phyloP scores from a whole-genome alignment of 2,888 invertebrate species.

The Cybosia mesomella region DNA sequence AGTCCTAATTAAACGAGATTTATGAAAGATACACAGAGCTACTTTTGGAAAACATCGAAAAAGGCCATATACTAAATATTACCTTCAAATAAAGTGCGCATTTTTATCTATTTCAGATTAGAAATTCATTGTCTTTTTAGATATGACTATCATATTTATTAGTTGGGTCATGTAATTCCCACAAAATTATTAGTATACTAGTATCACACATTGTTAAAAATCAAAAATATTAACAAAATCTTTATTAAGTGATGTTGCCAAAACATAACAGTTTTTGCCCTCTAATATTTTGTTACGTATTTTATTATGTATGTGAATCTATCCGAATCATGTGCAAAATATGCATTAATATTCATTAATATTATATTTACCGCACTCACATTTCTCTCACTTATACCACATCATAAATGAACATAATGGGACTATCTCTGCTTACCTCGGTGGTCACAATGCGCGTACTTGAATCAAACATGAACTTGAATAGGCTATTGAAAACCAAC shows the following conservation, averaged over 20 bases:
- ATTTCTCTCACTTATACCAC: conserved; percentile 28
- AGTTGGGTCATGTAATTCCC: background rate
- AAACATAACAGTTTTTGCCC: no score
- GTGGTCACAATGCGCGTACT: conserved; percentile 60
- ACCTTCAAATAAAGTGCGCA: background rate
- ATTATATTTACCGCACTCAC: background rate
- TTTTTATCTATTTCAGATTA: background rate
- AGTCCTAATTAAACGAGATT: background rate
- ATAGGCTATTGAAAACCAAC: conserved; percentile 71
- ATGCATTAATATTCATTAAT: background rate
- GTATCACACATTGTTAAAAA: no score
- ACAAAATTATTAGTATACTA: background rate
- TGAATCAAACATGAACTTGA: conserved; percentile 68
- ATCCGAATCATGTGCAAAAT: no score
- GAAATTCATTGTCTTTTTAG: background rate
- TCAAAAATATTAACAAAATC: background rate
- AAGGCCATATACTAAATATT: background rate
- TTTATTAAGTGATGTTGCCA: no score
- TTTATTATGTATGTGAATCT: no score
- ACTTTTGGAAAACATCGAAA: background rate
- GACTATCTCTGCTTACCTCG: conserved; percentile 64
- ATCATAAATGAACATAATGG: conserved; percentile 47
- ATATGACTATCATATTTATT: background rate
- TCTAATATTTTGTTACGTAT: no score
- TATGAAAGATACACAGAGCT: background rate